Conservation (phyloP, 2,888 invertebrate genomes). For the Agrochola macilenta region DNA sequence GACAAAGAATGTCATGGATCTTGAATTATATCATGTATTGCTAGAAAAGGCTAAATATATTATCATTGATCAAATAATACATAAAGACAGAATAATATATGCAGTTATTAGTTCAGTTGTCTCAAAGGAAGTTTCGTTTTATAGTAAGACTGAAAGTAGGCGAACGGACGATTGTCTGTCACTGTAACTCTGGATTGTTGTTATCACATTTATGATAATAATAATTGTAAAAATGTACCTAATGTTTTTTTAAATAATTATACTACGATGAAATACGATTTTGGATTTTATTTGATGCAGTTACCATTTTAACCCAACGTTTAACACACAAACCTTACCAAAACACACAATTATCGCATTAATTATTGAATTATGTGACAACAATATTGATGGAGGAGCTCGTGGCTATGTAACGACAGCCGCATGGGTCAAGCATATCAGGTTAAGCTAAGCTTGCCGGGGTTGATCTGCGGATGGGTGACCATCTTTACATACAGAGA, state of each 20-base stretch:
- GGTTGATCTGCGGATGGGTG: too few species aligned
- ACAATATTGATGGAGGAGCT: not conserved
- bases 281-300: constrained; percentile 58
- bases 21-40: constrained; percentile 35
- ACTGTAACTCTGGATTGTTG: constrained; percentile 86
- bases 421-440: too few species aligned
- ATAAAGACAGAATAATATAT: constrained; percentile 18
- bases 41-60: constrained; percentile 26
- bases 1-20: not conserved
- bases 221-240: constrained; percentile 87
- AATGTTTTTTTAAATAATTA: constrained; percentile 83
- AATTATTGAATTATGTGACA: not conserved
- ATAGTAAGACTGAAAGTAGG: constrained; percentile 68
- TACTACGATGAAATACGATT: constrained; percentile 81
- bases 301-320: not conserved
- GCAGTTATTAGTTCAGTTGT: constrained; percentile 35
- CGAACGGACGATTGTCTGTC: constrained; percentile 72
- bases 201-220: constrained; percentile 78
- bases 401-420: too few species aligned
- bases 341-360: not conserved
- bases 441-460: too few species aligned
- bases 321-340: not conserved
- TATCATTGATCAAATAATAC: constrained; percentile 45
- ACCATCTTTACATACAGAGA: too few species aligned
- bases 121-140: constrained; percentile 63